phyloP scores from a whole-genome alignment of 2,113 vertebrate species.

The Sander vitreus region DNA sequence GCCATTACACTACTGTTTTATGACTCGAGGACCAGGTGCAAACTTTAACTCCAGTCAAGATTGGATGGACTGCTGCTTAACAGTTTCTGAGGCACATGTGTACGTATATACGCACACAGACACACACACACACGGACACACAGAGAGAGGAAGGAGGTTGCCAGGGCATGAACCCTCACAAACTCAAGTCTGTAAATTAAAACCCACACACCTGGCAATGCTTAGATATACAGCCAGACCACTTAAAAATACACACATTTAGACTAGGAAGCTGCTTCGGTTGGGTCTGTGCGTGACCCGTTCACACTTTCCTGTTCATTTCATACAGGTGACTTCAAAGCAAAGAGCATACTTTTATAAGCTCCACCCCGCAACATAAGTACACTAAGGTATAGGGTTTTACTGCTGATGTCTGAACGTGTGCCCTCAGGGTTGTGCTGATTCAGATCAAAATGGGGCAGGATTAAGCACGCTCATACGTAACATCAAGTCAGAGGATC shows the following conservation, averaged over 20 bases:
- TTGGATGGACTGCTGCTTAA: slow-evolving; percentile 40
- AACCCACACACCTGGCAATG: slow-evolving; percentile 58
- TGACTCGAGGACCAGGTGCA: slow-evolving; percentile 66
- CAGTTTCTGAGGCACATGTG: slow-evolving; percentile 19
- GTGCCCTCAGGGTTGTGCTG: slow-evolving; percentile 21
- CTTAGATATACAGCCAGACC: slow-evolving; percentile 50
- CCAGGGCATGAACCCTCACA: slow-evolving; percentile 39
- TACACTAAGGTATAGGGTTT: slow-evolving; percentile 27
- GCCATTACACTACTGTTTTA: slow-evolving; percentile 62
- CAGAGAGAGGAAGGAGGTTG: slow-evolving; percentile 11
- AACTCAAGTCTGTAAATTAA: slow-evolving; percentile 53
- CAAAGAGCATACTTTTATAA: slow-evolving; percentile 16
- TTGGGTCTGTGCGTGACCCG: slow-evolving; percentile 12
- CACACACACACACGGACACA: background rate
- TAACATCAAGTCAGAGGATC: slow-evolving; percentile 23
- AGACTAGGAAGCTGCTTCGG: slow-evolving; percentile 22
- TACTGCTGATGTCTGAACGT: slow-evolving; percentile 21
- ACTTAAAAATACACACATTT: slow-evolving; percentile 40
- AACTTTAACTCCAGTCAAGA: slow-evolving; percentile 46
- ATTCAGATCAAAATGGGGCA: slow-evolving; percentile 50
- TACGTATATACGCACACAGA: background rate
- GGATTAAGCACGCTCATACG: slow-evolving; percentile 54
- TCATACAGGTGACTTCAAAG: slow-evolving; percentile 47
- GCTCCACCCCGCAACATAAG: slow-evolving; percentile 6
- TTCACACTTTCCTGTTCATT: slow-evolving; percentile 14